Base-by-base conservation (phyloP, 2,888 invertebrate species). In the Pandemis corylana region DNA sequence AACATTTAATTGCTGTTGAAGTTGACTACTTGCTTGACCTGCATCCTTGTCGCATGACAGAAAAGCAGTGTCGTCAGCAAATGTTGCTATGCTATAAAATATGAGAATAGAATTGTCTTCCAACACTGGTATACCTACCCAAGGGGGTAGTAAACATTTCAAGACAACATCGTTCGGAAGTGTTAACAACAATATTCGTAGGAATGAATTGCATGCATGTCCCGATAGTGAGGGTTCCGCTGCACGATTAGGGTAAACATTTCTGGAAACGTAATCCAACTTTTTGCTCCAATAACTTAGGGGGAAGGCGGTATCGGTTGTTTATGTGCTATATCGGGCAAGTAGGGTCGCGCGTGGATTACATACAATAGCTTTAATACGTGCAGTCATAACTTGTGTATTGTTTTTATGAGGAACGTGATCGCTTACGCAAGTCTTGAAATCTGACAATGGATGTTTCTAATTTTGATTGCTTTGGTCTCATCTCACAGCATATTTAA, bases 221-320 rank as follows among this genome's bases (percentile, higher is more conserved):
- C 44, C 46, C 65, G 28, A 66, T 62, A 53, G 70, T 59, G 65
- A 66, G 15, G 44, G 53, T 46, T 61, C 61, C 61, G 9, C 7
- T 10, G 41, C 41, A 49, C 59, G 64, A 69, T 69, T 70, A 49
- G 69, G 74, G 69, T 66, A 70, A 70, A 70, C 53, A 74, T 70
- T 69, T n/a, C 64, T 42, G 64, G 68, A 64, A 73, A 73, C 64
- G 68, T 68, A 68, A 64, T 64, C 64, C 69, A 69, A 65, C 56
- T 68, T 59, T 68, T 73, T 68, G 72, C 61, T 72, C 15, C 53
- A 72, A 72, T 72, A 68, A 68, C 51, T 68, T 68, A 56, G 69
- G 74, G 73, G 67, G 61, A 74, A 28, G 51, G 59, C 59, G 64
- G 41, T 72, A 67, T 67, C 62, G 56, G 56, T 59, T 69, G 65